A percentile compares a stretch with the other conserved stretches of the same genome.
Evolutionary conservation across 1,140 invertebrate species (phyloP).

Genomic region (Rhyacophila brunnea): DNA sequence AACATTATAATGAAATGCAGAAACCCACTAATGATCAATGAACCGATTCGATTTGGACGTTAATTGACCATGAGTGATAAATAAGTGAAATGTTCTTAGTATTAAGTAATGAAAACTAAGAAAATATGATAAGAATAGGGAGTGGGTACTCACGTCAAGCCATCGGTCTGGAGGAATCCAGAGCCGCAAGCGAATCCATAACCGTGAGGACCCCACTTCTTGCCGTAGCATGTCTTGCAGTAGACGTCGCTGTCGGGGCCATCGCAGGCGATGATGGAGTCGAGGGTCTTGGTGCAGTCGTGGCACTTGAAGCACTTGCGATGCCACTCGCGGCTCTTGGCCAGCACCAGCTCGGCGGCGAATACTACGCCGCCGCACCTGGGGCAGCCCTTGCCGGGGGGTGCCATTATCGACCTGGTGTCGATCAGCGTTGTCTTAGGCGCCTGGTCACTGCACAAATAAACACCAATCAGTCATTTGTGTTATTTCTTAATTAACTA

Average conservation of each 20-base stretch:
- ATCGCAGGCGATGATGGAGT: conserved; percentile 91
- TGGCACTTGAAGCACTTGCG: conserved; percentile 97
- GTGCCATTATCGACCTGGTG: conserved; percentile 75
- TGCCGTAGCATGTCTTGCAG: conserved; percentile 89
- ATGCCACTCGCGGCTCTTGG: conserved; percentile 91
- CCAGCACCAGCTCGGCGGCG: conserved; percentile 85
- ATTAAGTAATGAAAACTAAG: too few relatives aligned
- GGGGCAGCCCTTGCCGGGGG: conserved; percentile 83
- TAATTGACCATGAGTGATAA: background rate
- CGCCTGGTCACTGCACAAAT: conserved; percentile 59
- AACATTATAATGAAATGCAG: too few relatives aligned
- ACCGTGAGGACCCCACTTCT: conserved; percentile 92
- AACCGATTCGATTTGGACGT: too few relatives aligned
- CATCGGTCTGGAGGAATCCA: conserved; percentile 88
- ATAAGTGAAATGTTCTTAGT: too few relatives aligned
- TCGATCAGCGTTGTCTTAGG: conserved; percentile 74
- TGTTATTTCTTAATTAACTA: too few relatives aligned
- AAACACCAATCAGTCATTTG: too few relatives aligned
- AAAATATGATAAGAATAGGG: too few relatives aligned
- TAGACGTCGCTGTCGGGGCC: conserved; percentile 88
- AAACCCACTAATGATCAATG: too few relatives aligned
- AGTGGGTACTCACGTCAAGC: conserved; percentile 72
- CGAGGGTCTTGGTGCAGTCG: conserved; percentile 87
- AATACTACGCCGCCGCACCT: conserved; percentile 88
- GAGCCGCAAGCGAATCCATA: conserved; percentile 94